phyloP scores from a whole-genome alignment of 2,113 vertebrate species.

The Salminus brasiliensis region DNA sequence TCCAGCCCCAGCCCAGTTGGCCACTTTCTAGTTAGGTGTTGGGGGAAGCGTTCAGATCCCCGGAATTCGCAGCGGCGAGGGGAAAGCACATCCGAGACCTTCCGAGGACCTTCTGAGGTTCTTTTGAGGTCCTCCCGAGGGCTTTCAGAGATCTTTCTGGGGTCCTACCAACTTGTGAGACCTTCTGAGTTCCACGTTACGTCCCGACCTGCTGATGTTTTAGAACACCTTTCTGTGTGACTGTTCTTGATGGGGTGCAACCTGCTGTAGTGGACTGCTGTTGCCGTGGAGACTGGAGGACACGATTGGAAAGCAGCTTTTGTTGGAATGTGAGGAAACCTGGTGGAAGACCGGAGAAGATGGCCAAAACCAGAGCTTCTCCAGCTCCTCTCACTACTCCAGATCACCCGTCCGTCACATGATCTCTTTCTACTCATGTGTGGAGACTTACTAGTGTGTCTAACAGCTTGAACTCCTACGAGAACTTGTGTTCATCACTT shows the following conservation, averaged over 20 bases:
- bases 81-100: background rate
- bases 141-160: background rate
- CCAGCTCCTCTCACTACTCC: background rate
- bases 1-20: background rate
- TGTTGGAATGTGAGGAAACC: background rate
- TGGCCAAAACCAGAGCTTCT: background rate
- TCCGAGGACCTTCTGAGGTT: background rate
- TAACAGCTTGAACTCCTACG: background rate
- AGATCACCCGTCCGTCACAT: constrained; percentile 1
- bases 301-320: background rate
- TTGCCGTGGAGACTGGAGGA: background rate
- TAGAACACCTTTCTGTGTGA: too few relatives aligned
- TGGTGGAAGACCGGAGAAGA: background rate
- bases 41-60: background rate
- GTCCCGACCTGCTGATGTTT: constrained; percentile 17
- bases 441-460: background rate
- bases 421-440: background rate
- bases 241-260: background rate
- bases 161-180: too few relatives aligned
- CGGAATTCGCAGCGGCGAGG: background rate
- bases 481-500: background rate
- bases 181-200: background rate
- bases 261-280: background rate
- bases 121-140: background rate
- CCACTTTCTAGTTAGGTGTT: background rate